Evolutionary conservation across 1,140 invertebrate species (phyloP).

Genomic region (Calephelis nemesis): DNA sequence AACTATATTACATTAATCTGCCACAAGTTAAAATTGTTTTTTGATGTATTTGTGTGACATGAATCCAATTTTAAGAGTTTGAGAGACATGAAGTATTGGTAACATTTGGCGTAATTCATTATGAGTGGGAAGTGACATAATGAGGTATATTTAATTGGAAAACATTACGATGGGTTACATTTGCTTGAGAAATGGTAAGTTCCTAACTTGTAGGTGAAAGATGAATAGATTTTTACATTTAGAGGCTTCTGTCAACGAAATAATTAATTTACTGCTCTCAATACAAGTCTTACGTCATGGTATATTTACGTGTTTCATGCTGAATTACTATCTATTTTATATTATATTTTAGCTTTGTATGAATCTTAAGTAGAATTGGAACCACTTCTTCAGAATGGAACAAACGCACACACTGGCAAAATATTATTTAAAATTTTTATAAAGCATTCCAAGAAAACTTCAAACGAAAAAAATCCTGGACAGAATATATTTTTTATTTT

Average conservation of each 20-base stretch:
- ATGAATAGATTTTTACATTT: neutral
- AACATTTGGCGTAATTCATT: conserved; percentile 13
- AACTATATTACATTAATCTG: neutral
- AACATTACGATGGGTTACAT: conserved; percentile 5
- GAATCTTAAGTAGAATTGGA: too few species aligned
- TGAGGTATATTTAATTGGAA: conserved; percentile 5
- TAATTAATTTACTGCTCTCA: neutral
- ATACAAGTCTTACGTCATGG: too few species aligned
- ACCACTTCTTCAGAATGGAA: too few species aligned
- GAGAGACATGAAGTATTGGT: conserved; percentile 18
- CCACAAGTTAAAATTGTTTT: neutral
- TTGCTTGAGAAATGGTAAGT: neutral
- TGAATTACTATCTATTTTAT: too few species aligned
- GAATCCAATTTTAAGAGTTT: conserved; percentile 16
- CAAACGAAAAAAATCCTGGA: too few species aligned
- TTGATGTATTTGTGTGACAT: conserved; percentile 16
- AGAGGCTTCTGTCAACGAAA: neutral
- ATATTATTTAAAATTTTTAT: too few species aligned
- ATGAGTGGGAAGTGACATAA: conserved; percentile 12
- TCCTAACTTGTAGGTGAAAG: neutral
- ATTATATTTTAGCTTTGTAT: too few species aligned
- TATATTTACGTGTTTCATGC: too few species aligned
- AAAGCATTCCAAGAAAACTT: too few species aligned
- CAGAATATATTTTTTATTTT: too few species aligned
- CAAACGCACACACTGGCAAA: too few species aligned